Evolutionary conservation across 2,113 vertebrate species (phyloP), one percentile per base, ranked within the genome.

Genomic region (Anhinga anhinga): DNA sequence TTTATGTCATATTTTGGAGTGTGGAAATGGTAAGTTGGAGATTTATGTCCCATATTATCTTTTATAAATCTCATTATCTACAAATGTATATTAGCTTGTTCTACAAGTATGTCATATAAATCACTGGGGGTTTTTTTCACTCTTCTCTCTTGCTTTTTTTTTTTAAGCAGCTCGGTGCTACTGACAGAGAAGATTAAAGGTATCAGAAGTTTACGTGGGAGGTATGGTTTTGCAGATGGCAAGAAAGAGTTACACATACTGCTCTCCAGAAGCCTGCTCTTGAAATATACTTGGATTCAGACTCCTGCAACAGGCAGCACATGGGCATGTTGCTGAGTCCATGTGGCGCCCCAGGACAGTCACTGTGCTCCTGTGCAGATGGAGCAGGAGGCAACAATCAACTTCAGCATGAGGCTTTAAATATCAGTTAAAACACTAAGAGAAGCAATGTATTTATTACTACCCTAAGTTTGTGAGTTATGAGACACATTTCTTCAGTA

Each of bases 11-110:
- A 96, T 97, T 95, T 72, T 95, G 94, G 83, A 94, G 88, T 45
- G 81, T 87, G 83, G 71, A 97, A 97, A 95, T 56, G 15, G 53
- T 67, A 97, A 91, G 94, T 65, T 95, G 81, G 78, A 95, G 96
- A 97, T 97, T 97, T 96, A 97, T 95, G 93, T 88, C 96, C 91
- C 45, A 22, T 69, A 96, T 97, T 97, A 96, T 97, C 96, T 97
- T 95, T 72, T 73, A 91, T 85, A 96, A 95, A 97, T 97, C 97
- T 96, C 91, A 91, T 95, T 96, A 96, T 95, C 96, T 97, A 94
- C 91, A 77, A 87, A 91, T 4, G 5, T n/a, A 91, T 55, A 94
- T 93, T 95, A 95, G 70, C 94, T 87, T 95, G 86, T 86, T 97
- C 94, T 82, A 91, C 93, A 93, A 95, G 95, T 78, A 95, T 87